Percentiles rank a stretch among this genome's conserved stretches.
These are phyloP conservation scores for Cantharis rufa DNA, from an alignment of 2,888 invertebrate species.

Conservation along the genomic window DNA sequence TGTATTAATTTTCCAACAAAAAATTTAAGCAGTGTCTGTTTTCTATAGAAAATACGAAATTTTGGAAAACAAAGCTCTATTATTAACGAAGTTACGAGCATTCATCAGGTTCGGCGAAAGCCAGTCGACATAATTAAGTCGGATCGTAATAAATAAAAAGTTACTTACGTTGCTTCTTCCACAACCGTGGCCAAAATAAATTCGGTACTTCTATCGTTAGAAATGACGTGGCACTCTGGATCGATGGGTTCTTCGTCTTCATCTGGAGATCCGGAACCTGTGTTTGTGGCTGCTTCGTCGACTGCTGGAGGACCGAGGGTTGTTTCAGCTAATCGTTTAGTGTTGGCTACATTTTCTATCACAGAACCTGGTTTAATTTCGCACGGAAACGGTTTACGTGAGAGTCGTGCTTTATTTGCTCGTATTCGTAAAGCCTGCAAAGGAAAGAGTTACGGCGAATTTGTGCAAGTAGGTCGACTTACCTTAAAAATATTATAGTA, in stretches of 20 bases:
- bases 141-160: not conserved
- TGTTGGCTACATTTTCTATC: conserved; percentile 88
- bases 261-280: conserved; percentile 87
- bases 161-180: conserved; percentile 81
- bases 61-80: too few relatives aligned
- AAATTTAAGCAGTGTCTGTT: too few relatives aligned
- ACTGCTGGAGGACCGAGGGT: conserved; percentile 68
- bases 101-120: too few relatives aligned
- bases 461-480: conserved; percentile 44
- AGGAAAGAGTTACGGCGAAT: not conserved
- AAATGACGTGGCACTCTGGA: conserved; percentile 79
- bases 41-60: too few relatives aligned
- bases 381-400: conserved; percentile 76
- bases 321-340: conserved; percentile 79
- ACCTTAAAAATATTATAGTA: conserved; percentile 98
- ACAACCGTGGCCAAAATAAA: conserved; percentile 88
- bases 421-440: conserved; percentile 80
- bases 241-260: conserved; percentile 72
- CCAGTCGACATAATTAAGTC: too few relatives aligned
- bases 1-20: too few relatives aligned
- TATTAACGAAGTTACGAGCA: too few relatives aligned
- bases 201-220: conserved; percentile 88
- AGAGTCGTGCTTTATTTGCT: conserved; percentile 80
- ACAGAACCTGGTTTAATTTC: conserved; percentile 78
- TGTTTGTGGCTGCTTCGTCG: conserved; percentile 85